Evolutionary conservation across 2,888 invertebrate genomes (phyloP), one percentile per base, ranked within the genome.

Genomic region (Pseudoips prasinana): DNA sequence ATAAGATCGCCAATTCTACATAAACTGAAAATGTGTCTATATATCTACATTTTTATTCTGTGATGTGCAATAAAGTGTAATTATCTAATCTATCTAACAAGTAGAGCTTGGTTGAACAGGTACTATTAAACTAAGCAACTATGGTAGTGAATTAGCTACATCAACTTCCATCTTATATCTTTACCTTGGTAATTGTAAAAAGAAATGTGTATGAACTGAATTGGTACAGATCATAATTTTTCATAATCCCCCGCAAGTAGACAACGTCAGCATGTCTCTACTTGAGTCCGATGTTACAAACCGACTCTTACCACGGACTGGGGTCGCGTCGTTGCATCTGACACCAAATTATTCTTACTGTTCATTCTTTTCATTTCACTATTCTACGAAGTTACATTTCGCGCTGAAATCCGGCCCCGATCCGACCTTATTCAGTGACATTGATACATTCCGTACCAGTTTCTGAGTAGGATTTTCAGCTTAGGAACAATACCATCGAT

Each of bases 261-360:
- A 64, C 58, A 66, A 64, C 58, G 40, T 39, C 35, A 31, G 39
- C 32, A 30, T 45, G 43, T 54, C 51, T 51, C 61, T 49, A 57
- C 50, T 47, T 60, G 58, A 53, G 51, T 55, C 44, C 52, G 54
- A 78, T 79, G 73, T 80, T 83, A 66, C 68, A 68, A 71, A 69
- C 66, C 66, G 73, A 59, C 69, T 72, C 64, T 53, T 64, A 71
- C 76, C 64, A 62, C 66, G 71, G 75, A 75, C 72, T 66, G 69
- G 68, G 68, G 69, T 73, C 74, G 68, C 68, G 69, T 73, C 74
- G 74, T 78, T 83, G 86, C 80, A 76, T 76, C 79, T 80, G 86
- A 85, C 83, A 83, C 78, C 76, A 62, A 67, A 78, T 80, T 78
- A 72, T 74, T 73, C 69, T 67, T 63, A 55, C 58, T 47, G 48